Evolutionary conservation across 2,113 vertebrate species (phyloP), one percentile per base, ranked within the genome.

Genomic region (Carassius auratus): DNA sequence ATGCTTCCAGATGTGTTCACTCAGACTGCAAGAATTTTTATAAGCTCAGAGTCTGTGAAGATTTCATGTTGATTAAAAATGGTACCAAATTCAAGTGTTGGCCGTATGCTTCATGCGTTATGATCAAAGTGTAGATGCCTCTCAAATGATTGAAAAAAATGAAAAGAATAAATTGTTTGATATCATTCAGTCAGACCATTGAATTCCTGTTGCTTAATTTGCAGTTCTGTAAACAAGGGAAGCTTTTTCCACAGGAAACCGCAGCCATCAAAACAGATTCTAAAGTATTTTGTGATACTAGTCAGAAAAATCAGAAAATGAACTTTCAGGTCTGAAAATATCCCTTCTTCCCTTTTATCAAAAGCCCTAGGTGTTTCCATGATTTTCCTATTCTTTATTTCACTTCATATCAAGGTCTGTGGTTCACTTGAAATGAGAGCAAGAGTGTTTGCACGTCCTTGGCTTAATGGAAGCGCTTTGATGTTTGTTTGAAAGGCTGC

Each of bases 231-330:
- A 77, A 77, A 81, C 38, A 74, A 26, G 26, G n/a, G 30, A 30
- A 17, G 17, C n/a, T 42, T 75, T 78, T 82, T 76, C n/a, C 45
- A 26, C 68, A 76, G 69, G n/a, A 66, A 87, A 86, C 76, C 3
- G 23, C 62, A 38, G 85, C 87, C 88, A 91, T 89, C 88, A 85
- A 87, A 89, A 66, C 36, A 45, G 30, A 85, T 78, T 30, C 77
- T 36, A 4, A 38, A 26, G 12, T n/a, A 26, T 10, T 45, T 33
- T 86, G 88, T 88, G 71, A 48, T 45, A 48, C 42, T 13, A 74
- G 71, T 14, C 90, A 91, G 45, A 81, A 30, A 81, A 52, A 69
- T 68, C 4, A 0, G 91, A 92, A 92, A 91, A 93, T 86, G n/a
- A 90, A 87, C 84, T 86, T 88, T 89, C 85, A 88, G 55, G 87